Evolutionary conservation across 2,888 invertebrate species (phyloP), one percentile per base, ranked within the genome.

Genomic region (Crematogaster levior): DNA sequence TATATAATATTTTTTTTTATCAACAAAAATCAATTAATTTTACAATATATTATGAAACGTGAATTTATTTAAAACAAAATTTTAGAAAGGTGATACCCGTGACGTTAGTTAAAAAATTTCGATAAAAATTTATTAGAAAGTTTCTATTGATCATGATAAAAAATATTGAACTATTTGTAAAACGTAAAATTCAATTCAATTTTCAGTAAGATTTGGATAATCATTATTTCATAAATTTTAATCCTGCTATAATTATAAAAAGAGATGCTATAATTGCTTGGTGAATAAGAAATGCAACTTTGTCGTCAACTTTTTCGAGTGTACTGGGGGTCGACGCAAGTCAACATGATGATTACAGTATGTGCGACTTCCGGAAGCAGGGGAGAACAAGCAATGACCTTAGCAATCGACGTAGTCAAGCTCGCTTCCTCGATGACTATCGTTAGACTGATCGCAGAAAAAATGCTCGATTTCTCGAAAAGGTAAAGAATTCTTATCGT

Each of bases 351-450:
- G 77, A 77, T 77, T 61, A 43, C 53, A 46, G 12, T 48, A 82
- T 74, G 80, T 85, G 61, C 85, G 43, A 75, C 84, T 70, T 81
- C 89, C 89, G 89, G 89, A 89, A 89, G 82, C 81, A 86, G 80
- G 83, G 82, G 87, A 84, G 89, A 70, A 79, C 77, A 63, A 84
- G 83, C 88, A 89, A 89, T 86, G 88, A 89, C 87, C 87, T 88
- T 85, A 88, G 83, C 89, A 87, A 89, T 87, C 89, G 87, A 83
- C 88, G 81, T 85, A 81, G 86, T 81, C 85, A 73, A 81, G 88
- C 87, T 87, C 84, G 87, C 88, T 88, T 88, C 85, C 88, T 84
- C 77, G 87, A 88, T 86, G 79, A 82, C 74, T 63, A 79, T 79
- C 85, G 86, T 86, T 88, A 86, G 86, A 84, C 86, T 73, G 43